Evolutionary conservation across 2,888 invertebrate genomes (phyloP).

Genomic region (Corbicula japonica): DNA sequence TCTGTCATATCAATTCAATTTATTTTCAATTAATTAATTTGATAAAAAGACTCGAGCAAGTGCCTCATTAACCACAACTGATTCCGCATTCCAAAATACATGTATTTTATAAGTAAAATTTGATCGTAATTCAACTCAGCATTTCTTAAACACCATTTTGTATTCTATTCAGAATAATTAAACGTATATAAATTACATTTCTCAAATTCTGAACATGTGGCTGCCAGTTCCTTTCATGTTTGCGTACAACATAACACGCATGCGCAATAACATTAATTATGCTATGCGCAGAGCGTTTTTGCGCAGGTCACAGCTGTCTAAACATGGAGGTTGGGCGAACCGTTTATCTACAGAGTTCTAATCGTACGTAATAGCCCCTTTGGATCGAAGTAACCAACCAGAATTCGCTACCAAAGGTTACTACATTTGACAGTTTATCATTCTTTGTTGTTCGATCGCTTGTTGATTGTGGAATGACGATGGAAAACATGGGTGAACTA

Average conservation of each 20-base stretch:
- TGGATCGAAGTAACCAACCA: conserved; percentile 83
- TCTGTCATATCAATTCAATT: no score
- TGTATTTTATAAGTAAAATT: no score
- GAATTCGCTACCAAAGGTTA: conserved; percentile 84
- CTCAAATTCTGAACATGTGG: conserved; percentile 55
- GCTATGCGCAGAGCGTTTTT: conserved; percentile 81
- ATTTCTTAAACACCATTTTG: no score
- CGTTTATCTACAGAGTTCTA: conserved; percentile 81
- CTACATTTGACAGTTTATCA: conserved; percentile 84
- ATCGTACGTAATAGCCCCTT: conserved; percentile 84
- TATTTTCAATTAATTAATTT: no score
- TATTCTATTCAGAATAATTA: no score
- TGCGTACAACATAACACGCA: conserved; percentile 73
- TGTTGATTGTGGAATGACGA: conserved; percentile 86
- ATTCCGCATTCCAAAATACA: no score
- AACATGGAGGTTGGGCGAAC: conserved; percentile 85
- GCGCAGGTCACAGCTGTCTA: conserved; percentile 86
- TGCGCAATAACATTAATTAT: conserved; percentile 78
- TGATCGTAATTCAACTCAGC: no score
- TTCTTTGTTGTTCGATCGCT: conserved; percentile 85
- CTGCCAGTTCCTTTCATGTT: conserved; percentile 56
- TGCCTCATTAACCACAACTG: no score
- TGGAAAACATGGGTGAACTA: conserved; percentile 87
- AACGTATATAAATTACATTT: no score
- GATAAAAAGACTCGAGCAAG: no score